Conservation (phyloP, 2,113 vertebrate genomes). For the Eurystomus gularis region DNA sequence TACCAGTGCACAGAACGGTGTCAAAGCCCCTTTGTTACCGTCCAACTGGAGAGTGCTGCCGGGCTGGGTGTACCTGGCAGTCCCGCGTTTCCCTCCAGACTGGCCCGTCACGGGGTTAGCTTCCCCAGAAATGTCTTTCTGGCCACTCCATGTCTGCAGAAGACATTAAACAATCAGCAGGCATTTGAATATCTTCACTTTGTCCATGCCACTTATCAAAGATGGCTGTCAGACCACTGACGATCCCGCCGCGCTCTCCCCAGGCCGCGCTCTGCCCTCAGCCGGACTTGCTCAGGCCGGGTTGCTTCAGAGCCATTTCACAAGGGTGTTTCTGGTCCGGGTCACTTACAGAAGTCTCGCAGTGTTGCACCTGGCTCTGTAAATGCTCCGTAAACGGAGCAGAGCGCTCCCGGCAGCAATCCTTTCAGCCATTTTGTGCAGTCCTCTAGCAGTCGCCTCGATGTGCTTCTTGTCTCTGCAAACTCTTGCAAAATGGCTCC, state of each 20-base stretch:
- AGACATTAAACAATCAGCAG: neutral
- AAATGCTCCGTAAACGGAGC: slow-evolving; percentile 17
- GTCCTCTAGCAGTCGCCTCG: neutral
- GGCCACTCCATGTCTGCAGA: neutral
- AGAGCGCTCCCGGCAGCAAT: neutral
- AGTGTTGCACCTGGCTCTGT: slow-evolving; percentile 1
- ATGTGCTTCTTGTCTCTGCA: neutral
- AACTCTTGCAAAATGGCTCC: slow-evolving; percentile 3
- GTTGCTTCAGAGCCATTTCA: slow-evolving; percentile 23
- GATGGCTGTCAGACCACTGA: slow-evolving; percentile 38
- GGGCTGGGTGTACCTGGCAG: neutral
- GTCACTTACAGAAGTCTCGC: neutral
- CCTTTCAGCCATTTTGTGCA: neutral
- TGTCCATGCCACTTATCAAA: neutral
- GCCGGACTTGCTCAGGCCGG: slow-evolving; percentile 1
- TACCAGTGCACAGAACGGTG: neutral
- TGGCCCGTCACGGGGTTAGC: neutral
- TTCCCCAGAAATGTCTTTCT: neutral
- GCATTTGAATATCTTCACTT: slow-evolving; percentile 2
- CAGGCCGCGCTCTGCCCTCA: slow-evolving; percentile 27
- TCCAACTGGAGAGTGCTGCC: neutral
- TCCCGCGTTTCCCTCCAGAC: neutral
- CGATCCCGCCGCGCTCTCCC: slow-evolving; percentile 1
- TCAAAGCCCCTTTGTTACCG: neutral
- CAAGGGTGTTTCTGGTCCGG: neutral